Evolutionary conservation across 2,797 vertebrate species (phyloP), one percentile per base, ranked within the genome.

Genomic region (Eutrigla gurnardus): DNA sequence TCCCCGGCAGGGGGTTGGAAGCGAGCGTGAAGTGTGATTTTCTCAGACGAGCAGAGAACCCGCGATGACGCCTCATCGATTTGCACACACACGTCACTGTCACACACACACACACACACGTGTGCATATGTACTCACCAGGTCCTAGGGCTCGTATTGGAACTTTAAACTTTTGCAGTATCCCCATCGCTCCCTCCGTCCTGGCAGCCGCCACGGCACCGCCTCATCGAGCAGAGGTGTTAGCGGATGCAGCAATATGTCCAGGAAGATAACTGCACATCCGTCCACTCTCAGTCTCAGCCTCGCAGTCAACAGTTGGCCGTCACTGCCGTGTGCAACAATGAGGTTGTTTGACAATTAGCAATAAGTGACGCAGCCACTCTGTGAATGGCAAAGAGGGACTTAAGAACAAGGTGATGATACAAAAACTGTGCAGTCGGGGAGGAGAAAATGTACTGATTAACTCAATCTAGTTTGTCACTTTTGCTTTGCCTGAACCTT

Each of bases 31-130:
- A 92, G 89, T 92, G 96, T 95, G 96, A 97, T 96, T 96, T 92
- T 96, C 94, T 96, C 94, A 94, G 95, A 96, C 62, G 70, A 93
- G 91, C 89, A 91, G 92, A 92, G 93, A 93, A 96, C 90, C 92
- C 70, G 94, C 81, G 93, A 94, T 92, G 88, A 94, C 95, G 90
- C 93, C 95, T 93, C 73, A 82, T 80, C 78, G 75, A 90, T 87
- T 83, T 83, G 78, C 83, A 63, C 85, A 81, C 25, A 69, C 75
- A 65, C 79, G 78, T 9, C 59, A 55, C 32, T 2, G 25, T 25
- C 59, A 43, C 65, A 62, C 39, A 12, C 60, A 46, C 9, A 18
- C n/a, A 67, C 43, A 52, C 66, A 59, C 49, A 62, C 65, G 46
- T 18, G 7, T 4, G 12, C 54, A 52, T 36, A 75, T 32, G 40